Conservation (phyloP, 2,113 vertebrate species). For the Steatornis caripensis region DNA sequence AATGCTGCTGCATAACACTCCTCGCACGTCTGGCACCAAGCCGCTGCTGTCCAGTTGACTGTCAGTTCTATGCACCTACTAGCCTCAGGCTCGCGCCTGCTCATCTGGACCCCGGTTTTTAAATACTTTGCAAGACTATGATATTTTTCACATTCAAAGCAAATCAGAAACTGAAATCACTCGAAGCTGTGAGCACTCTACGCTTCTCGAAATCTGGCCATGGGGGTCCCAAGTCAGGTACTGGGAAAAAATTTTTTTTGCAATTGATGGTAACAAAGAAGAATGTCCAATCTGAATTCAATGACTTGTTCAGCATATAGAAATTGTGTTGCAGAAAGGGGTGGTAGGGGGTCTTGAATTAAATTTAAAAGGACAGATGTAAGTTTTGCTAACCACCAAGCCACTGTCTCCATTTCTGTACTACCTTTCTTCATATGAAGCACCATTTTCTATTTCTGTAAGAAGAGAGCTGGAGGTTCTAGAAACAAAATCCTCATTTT, state of each 20-base stretch:
- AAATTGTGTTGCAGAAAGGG: neutral
- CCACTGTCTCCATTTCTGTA: neutral
- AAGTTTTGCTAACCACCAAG: neutral
- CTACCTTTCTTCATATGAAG: neutral
- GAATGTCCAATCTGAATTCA: neutral
- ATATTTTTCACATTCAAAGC: no score
- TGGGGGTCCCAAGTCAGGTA: rapidly evolving
- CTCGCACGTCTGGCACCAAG: rapidly evolving
- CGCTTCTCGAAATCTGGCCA: neutral
- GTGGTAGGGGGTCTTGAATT: rapidly evolving
- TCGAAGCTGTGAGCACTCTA: neutral
- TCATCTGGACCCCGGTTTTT: neutral
- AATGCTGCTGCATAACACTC: neutral
- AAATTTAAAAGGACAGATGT: neutral
- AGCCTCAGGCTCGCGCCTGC: neutral
- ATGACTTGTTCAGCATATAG: neutral
- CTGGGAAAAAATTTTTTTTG: neutral
- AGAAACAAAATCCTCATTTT: neutral
- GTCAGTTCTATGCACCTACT: neutral
- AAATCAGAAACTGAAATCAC: neutral
- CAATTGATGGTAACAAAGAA: neutral
- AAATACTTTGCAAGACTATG: neutral
- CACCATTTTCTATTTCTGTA: neutral
- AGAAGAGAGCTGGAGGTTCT: neutral
- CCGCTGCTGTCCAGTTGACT: neutral